Percentiles rank a stretch among this genome's conserved stretches.
Conservation (phyloP, 2,797 vertebrate genomes). For the Poeciliopsis gracilis region DNA sequence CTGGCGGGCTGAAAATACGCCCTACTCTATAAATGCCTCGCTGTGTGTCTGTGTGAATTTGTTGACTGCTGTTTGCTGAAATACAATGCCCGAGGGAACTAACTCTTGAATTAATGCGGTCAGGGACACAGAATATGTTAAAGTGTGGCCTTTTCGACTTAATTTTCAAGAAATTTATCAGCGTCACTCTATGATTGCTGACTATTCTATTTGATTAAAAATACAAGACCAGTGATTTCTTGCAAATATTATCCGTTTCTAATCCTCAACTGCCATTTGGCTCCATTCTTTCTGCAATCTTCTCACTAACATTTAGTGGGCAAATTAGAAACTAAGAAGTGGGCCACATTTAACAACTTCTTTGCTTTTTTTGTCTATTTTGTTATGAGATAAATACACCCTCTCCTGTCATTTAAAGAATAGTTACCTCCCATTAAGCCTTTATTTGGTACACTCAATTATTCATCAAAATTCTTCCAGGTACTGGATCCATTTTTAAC, state of each 20-base stretch:
- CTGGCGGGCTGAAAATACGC: constrained; percentile 51
- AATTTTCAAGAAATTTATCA: constrained; percentile 52
- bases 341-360: constrained; percentile 63
- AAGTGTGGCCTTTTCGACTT: constrained; percentile 56
- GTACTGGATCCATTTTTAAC: constrained; percentile 47
- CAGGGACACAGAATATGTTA: constrained; percentile 48
- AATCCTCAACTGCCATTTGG: constrained; percentile 29
- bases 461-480: constrained; percentile 39
- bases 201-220: constrained; percentile 47
- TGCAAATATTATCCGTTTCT: constrained; percentile 57
- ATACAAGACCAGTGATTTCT: constrained; percentile 46
- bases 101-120: constrained; percentile 53
- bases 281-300: constrained; percentile 31
- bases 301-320: constrained; percentile 69
- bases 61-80: constrained; percentile 41
- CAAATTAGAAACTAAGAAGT: constrained; percentile 54
- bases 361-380: constrained; percentile 42
- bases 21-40: constrained; percentile 31
- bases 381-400: constrained; percentile 54
- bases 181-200: constrained; percentile 45
- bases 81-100: constrained; percentile 52
- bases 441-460: constrained; percentile 29
- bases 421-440: constrained; percentile 34
- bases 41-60: constrained; percentile 31
- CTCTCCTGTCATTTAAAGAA: constrained; percentile 21